Percentiles rank a stretch among this genome's conserved stretches.
Evolutionary conservation across 2,888 invertebrate species (phyloP).

Genomic region (Hipparchia sbordonii): DNA sequence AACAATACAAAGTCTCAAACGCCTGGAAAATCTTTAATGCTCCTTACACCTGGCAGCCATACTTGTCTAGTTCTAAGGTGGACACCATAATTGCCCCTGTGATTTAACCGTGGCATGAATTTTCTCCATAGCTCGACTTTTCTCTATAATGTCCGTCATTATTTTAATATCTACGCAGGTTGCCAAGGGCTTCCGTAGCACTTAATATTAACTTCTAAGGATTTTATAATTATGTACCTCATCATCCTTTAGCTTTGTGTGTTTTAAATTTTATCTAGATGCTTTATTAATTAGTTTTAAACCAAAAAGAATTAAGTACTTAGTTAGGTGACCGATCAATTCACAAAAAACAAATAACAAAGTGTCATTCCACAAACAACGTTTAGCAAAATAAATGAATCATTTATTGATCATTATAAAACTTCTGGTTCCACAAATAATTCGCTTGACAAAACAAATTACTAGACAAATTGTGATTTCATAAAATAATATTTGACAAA

Average conservation of each 20-base stretch:
- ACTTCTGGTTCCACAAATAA: too few species aligned
- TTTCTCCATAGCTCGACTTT: conserved; percentile 23
- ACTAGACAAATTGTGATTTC: too few species aligned
- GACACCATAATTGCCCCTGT: conserved; percentile 21
- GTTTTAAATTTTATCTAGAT: not conserved
- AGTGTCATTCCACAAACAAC: too few species aligned
- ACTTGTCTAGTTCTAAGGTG: conserved; percentile 11
- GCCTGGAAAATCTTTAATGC: not conserved
- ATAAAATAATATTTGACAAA: too few species aligned
- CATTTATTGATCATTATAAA: too few species aligned
- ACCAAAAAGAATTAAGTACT: too few species aligned
- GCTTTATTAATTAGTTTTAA: too few species aligned
- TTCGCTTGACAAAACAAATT: too few species aligned
- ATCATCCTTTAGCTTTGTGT: not conserved
- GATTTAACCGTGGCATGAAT: conserved; percentile 17
- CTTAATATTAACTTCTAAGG: not conserved
- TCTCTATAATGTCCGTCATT: conserved; percentile 25
- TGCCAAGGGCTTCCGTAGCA: conserved; percentile 15
- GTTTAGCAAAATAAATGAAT: too few species aligned
- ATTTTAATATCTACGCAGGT: conserved; percentile 21
- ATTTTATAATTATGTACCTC: not conserved
- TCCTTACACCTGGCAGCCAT: not conserved
- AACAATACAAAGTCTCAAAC: not conserved
- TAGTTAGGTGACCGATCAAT: too few species aligned
- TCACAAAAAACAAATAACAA: too few species aligned